These are phyloP conservation scores for Cheilinus undulatus DNA, from an alignment of 2,113 vertebrate genomes.

Conservation along the genomic window DNA sequence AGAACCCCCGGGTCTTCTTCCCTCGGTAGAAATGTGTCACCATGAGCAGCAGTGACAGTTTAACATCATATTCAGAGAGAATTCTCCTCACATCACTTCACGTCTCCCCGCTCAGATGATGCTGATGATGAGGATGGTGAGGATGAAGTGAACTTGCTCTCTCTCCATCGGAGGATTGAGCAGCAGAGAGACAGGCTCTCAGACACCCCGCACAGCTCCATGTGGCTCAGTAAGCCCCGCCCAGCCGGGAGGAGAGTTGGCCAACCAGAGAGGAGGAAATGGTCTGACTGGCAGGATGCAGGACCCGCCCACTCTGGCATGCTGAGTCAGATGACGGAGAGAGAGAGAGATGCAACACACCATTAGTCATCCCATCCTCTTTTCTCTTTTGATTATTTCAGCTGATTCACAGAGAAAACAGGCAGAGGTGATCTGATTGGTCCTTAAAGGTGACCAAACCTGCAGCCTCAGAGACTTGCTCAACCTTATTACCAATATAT, in stretches of 20 bases:
- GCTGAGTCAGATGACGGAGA: constrained; percentile 28
- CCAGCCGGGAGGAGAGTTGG: constrained; percentile 37
- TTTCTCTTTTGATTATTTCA: too few species aligned
- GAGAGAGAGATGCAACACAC: too few species aligned
- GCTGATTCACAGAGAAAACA: too few species aligned
- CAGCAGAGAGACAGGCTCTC: constrained; percentile 52
- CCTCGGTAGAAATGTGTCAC: too few species aligned
- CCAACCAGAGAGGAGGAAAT: constrained; percentile 50
- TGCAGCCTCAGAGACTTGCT: too few species aligned
- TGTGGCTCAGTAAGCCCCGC: constrained; percentile 70
- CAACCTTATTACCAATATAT: too few species aligned
- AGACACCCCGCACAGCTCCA: constrained; percentile 62
- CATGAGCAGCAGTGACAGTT: not conserved
- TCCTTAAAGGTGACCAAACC: too few species aligned
- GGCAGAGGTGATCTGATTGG: too few species aligned
- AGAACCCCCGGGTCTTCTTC: not conserved
- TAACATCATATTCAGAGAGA: not conserved
- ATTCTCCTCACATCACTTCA: not conserved
- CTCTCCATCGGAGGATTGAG: constrained; percentile 51
- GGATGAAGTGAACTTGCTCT: constrained; percentile 23
- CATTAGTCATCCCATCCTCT: too few species aligned
- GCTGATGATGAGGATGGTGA: constrained; percentile 6
- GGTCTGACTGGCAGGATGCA: constrained; percentile 29
- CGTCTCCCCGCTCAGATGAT: not conserved
- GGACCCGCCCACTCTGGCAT: constrained; percentile 50